phyloP scores from a whole-genome alignment of 2,888 invertebrate genomes.

The Ochropacha duplaris region DNA sequence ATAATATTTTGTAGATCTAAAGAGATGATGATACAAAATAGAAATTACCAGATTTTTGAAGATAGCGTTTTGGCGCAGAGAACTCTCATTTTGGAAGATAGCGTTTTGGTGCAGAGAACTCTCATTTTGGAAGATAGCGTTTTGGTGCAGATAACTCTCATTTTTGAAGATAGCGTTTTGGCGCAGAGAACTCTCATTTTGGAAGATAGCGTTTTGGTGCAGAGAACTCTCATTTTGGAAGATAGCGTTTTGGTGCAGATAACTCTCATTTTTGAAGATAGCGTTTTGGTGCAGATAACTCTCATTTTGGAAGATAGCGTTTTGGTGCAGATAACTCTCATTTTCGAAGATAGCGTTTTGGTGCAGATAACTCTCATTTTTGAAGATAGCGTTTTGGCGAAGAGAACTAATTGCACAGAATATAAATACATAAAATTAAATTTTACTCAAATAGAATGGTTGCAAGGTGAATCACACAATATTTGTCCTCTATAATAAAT shows the following conservation, averaged over 20 bases:
- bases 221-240: background rate
- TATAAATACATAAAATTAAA: background rate
- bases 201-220: background rate
- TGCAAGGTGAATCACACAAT: slow-evolving; percentile 30
- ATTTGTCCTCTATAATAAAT: slow-evolving; percentile 33
- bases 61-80: background rate
- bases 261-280: background rate
- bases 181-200: background rate
- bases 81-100: background rate
- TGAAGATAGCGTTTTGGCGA: background rate
- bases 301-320: background rate
- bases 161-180: background rate
- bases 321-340: background rate
- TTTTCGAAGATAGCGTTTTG: too few species aligned
- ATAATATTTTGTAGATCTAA: background rate
- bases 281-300: background rate
- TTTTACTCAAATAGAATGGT: background rate
- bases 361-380: too few species aligned
- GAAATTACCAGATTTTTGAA: background rate
- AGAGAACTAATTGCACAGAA: background rate
- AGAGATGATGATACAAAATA: background rate
- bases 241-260: background rate
- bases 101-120: background rate
- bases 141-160: background rate
- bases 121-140: background rate